phyloP scores from a whole-genome alignment of 2,113 vertebrate genomes.

The Peucedramus taeniatus region DNA sequence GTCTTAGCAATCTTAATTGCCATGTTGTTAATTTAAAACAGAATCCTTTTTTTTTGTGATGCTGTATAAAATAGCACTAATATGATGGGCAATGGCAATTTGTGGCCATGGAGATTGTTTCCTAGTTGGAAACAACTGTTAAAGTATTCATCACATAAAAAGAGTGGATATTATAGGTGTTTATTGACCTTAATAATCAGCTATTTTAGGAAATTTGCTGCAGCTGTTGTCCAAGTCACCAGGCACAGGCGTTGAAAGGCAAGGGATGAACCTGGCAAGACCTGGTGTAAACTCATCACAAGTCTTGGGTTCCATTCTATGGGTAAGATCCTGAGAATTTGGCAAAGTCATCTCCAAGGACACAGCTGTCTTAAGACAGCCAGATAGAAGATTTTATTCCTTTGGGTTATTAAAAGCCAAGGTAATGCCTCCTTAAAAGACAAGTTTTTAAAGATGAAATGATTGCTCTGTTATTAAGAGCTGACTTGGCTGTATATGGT shows the following conservation, averaged over 20 bases:
- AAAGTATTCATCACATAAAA: not conserved
- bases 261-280: not conserved
- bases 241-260: not conserved
- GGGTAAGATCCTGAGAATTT: not conserved
- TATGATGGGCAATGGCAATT: not conserved
- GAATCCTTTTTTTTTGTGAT: not conserved
- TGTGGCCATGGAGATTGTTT: not conserved
- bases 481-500: not conserved
- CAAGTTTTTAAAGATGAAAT: not conserved
- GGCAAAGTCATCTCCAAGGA: not conserved
- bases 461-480: not conserved
- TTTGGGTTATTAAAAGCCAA: not conserved
- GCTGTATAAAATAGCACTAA: not conserved
- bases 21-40: not conserved
- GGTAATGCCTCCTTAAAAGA: not conserved
- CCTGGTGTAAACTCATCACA: not conserved
- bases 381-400: not conserved
- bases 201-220: not conserved
- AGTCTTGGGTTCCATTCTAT: not conserved
- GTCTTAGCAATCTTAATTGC: not conserved
- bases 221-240: not conserved
- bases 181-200: not conserved
- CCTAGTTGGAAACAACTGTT: not conserved
- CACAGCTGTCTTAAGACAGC: not conserved
- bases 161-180: not conserved